Conservation (phyloP, 2,797 vertebrate species). For the Tapera naevia region DNA sequence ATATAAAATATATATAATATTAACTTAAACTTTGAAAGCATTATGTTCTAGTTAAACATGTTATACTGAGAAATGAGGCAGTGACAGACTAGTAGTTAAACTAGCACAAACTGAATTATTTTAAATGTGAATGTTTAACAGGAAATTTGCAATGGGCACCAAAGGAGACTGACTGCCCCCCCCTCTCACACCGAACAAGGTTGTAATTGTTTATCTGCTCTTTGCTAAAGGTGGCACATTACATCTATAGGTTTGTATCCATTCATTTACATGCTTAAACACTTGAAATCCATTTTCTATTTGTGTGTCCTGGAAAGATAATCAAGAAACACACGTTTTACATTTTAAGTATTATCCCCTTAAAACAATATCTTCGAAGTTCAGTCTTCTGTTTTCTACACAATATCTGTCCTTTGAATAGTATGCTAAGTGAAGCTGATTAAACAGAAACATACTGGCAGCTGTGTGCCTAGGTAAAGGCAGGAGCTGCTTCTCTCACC, state of each 20-base stretch:
- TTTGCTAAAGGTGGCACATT: not conserved
- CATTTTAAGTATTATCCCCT: slow-evolving; percentile 20
- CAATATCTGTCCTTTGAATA: not conserved
- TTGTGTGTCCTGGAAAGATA: not conserved
- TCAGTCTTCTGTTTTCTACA: slow-evolving; percentile 32
- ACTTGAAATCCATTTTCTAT: not conserved
- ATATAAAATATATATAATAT: slow-evolving; percentile 78
- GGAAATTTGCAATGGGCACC: slow-evolving; percentile 26
- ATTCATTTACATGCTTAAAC: not conserved
- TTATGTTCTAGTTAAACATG: slow-evolving; percentile 80
- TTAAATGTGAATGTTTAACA: slow-evolving; percentile 31
- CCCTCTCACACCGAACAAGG: not conserved
- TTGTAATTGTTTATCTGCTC: not conserved
- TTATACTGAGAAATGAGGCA: slow-evolving; percentile 74
- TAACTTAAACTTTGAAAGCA: slow-evolving; percentile 82
- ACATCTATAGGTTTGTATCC: not conserved
- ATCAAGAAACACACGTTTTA: slow-evolving; percentile 14
- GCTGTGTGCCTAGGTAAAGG: not conserved
- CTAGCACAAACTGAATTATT: slow-evolving; percentile 49
- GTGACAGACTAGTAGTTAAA: slow-evolving; percentile 73
- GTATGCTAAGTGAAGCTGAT: not conserved
- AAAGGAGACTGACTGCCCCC: slow-evolving; percentile 1
- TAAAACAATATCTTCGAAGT: slow-evolving; percentile 39
- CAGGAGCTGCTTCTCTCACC: not conserved
- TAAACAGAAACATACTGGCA: not conserved